Evolutionary conservation across 2,113 vertebrate genomes (phyloP), one percentile per base, ranked within the genome.

Genomic region (Cisticola juncidis): DNA sequence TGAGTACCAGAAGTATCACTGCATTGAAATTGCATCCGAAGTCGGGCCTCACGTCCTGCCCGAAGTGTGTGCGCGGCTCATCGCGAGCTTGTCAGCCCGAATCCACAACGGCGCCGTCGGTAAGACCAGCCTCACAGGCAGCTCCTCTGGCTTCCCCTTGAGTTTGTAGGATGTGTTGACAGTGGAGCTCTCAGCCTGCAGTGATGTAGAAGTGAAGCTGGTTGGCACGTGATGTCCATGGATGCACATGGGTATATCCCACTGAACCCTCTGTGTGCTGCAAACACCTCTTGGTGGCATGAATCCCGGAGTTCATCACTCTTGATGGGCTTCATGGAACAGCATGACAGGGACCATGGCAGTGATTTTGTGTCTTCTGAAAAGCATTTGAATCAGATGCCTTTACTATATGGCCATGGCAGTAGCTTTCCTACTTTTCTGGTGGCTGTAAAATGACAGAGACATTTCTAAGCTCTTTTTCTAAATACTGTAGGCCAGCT

Each of bases 71-170:
- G 57, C 98, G 6, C 97, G 72, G 28, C 98, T 99, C 36, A 96
- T 98, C 9, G 88, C 33, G 70, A 99, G 98, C 94, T 83, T 99
- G 97, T 99, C 98, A 3, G 98, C 98, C 62, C 97, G 92, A 31
- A 98, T 99, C 54, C 98, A 99, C 95, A 91, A 97, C 0, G 98
- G 99, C 3, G 98, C 98, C 0, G 22, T 98, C 0, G 61, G 99
- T 99, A 95, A 98, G 97, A 80, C 48, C 35, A 50, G 21, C 60
- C 56, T 40, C 60, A 42, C 38, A 35, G 68, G n/a, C 74, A 81
- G 64, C 61, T 60, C 68, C 36, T 65, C 9, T 6, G 44, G 56
- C 42, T 88, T 85, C 38, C 36, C 31, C 14, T n/a, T 72, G 33
- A 31, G 38, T 60, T 42, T 84, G 40, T 51, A 70, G 78, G 33